Percentiles rank a stretch among this genome's conserved stretches.
Evolutionary conservation across 2,797 vertebrate species (phyloP).

Genomic region (Gallinago stenura): DNA sequence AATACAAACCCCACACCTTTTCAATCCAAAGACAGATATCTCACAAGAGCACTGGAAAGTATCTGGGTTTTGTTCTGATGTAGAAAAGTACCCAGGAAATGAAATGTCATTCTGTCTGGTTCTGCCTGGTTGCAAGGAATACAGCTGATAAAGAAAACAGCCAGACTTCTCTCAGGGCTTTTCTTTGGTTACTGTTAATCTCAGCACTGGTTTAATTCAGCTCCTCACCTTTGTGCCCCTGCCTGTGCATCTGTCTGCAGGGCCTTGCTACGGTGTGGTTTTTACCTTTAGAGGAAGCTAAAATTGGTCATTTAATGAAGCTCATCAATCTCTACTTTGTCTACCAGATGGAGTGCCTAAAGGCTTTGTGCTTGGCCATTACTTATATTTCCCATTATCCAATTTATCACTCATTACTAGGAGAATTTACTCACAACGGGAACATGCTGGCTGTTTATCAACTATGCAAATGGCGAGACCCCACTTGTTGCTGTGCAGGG

Average conservation of each 20-base stretch:
- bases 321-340: not conserved
- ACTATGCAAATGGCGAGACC: not conserved
- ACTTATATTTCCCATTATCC: not conserved
- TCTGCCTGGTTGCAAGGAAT: not conserved
- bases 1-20: not conserved
- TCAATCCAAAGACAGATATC: not conserved
- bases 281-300: not conserved
- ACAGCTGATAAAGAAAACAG: not conserved
- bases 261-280: not conserved
- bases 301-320: constrained; percentile 23
- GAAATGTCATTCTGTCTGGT: not conserved
- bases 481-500: rapidly evolving
- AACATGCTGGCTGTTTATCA: not conserved
- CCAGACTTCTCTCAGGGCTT: not conserved
- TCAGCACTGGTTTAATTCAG: not conserved
- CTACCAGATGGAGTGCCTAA: not conserved
- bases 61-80: not conserved
- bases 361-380: not conserved
- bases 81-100: not conserved
- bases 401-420: not conserved
- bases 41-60: not conserved
- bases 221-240: not conserved
- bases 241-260: not conserved
- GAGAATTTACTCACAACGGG: not conserved
- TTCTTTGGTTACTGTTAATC: not conserved